phyloP scores from a whole-genome alignment of 2,888 invertebrate genomes.

The Drosophila nigricruria region DNA sequence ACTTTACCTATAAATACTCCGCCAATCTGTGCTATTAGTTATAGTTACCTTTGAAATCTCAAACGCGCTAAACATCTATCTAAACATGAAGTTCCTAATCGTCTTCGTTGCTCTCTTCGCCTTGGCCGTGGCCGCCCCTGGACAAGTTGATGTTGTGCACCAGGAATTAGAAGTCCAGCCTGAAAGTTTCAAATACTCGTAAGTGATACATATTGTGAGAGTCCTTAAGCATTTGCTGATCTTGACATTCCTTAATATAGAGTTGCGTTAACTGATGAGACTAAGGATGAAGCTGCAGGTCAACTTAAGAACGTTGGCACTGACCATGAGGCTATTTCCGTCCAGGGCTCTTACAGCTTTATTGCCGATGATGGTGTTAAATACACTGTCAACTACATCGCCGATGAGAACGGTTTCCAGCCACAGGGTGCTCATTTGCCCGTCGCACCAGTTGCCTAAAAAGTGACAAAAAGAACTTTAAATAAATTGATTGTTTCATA shows the following conservation, averaged over 20 bases:
- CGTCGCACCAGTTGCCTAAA: not conserved
- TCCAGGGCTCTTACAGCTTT: not conserved
- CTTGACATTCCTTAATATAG: not conserved
- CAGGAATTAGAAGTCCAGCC: not conserved
- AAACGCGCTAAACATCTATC: slow-evolving; percentile 39
- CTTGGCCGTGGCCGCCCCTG: slow-evolving; percentile 70
- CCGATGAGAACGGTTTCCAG: slow-evolving; percentile 12
- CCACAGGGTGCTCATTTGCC: slow-evolving; percentile 4
- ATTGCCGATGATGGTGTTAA: slow-evolving; percentile 3
- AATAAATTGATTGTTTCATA: slow-evolving; percentile 10
- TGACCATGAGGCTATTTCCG: not conserved
- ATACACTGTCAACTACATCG: not conserved
- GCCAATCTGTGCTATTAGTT: slow-evolving; percentile 1
- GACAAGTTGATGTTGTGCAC: not conserved
- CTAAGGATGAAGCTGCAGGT: not conserved
- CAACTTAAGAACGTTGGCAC: not conserved
- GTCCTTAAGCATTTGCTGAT: not conserved
- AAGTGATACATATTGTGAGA: not conserved
- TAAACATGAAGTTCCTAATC: slow-evolving; percentile 74
- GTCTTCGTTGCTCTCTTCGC: slow-evolving; percentile 78
- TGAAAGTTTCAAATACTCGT: not conserved
- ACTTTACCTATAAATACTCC: slow-evolving; percentile 34
- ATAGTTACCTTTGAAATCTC: slow-evolving; percentile 57
- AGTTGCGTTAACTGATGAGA: too few relatives aligned
- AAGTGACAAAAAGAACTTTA: not conserved